phyloP scores from a whole-genome alignment of 2,888 invertebrate species.

The Mechanitis mazaeus region DNA sequence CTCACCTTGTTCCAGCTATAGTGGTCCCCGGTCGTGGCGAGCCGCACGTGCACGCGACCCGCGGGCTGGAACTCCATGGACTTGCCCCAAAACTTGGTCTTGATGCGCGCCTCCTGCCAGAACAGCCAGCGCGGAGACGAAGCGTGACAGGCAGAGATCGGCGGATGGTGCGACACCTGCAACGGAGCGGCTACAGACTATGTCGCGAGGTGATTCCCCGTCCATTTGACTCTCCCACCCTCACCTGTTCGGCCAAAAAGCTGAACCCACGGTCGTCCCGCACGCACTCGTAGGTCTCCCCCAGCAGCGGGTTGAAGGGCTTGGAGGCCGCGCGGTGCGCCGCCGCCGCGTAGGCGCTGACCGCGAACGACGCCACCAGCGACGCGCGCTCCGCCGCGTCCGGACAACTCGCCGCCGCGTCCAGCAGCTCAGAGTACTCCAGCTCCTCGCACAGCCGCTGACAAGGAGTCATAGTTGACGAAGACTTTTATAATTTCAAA shows the following conservation, averaged over 20 bases:
- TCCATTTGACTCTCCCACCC: background rate
- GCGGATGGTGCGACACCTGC: constrained; percentile 90
- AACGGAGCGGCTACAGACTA: background rate
- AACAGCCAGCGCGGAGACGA: constrained; percentile 85
- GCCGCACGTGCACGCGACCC: constrained; percentile 80
- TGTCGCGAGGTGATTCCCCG: background rate
- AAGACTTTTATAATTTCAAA: too few species aligned
- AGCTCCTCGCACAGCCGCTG: constrained; percentile 89
- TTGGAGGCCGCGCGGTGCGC: constrained; percentile 87
- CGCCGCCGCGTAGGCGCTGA: constrained; percentile 85
- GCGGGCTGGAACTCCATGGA: constrained; percentile 92
- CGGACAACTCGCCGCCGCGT: constrained; percentile 80
- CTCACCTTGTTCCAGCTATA: constrained; percentile 84
- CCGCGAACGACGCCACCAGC: constrained; percentile 87
- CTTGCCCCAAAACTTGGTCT: constrained; percentile 94
- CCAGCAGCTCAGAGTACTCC: constrained; percentile 88
- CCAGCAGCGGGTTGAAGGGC: constrained; percentile 89
- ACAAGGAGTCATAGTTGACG: too few species aligned
- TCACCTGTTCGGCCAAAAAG: constrained; percentile 86
- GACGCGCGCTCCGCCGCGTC: constrained; percentile 81
- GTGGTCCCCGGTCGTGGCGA: constrained; percentile 79
- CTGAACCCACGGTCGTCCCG: constrained; percentile 86
- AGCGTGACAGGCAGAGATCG: constrained; percentile 87
- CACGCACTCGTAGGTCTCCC: constrained; percentile 89
- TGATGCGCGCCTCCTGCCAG: constrained; percentile 89